These are phyloP conservation scores for Paramormyrops kingsleyae DNA, from an alignment of 2,113 vertebrate genomes.

Conservation along the genomic window DNA sequence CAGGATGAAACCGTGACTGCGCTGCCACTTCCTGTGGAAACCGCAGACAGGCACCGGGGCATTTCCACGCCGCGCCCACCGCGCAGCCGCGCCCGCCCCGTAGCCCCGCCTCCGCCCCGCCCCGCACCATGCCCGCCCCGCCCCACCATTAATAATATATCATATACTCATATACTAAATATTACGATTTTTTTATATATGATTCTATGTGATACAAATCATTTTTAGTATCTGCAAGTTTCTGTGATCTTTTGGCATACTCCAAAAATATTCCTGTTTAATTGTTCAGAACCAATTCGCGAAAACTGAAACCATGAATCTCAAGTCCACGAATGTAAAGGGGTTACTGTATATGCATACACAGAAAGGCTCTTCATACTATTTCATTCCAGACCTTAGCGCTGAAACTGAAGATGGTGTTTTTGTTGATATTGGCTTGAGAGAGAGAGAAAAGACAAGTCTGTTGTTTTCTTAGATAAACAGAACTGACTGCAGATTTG, in stretches of 20 bases:
- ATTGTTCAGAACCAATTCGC: background rate
- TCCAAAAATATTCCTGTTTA: background rate
- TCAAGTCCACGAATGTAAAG: background rate
- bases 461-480: background rate
- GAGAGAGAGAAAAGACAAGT: background rate
- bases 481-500: background rate
- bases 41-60: constrained; percentile 4
- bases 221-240: background rate
- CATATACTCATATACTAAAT: background rate
- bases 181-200: background rate
- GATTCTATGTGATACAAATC: background rate
- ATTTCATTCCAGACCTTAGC: background rate
- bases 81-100: background rate
- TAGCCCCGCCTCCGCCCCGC: background rate
- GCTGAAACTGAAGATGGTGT: background rate
- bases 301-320: background rate
- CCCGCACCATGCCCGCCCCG: background rate
- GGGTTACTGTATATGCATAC: background rate
- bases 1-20: constrained; percentile 6
- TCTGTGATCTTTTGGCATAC: background rate
- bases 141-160: background rate
- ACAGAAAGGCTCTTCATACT: background rate
- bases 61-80: background rate
- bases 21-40: constrained; percentile 10
- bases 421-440: background rate